A percentile compares a stretch with the other conserved stretches of the same genome.
These are phyloP conservation scores for Plodia interpunctella DNA, from an alignment of 1,140 invertebrate species.

Conservation along the genomic window DNA sequence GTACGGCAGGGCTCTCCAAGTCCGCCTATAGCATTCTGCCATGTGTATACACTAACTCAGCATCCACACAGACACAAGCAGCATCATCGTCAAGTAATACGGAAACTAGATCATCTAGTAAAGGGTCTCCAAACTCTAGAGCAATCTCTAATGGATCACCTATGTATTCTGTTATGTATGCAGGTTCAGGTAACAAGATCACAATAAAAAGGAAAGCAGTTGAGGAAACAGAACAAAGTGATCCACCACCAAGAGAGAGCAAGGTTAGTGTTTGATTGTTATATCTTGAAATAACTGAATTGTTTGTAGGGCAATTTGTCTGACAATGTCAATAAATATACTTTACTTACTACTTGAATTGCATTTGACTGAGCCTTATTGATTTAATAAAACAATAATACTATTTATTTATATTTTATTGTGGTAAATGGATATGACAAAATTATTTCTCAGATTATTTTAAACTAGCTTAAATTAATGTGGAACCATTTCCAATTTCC, in stretches of 20 bases:
- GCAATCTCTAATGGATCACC: conserved; percentile 82
- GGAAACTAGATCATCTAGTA: conserved; percentile 52
- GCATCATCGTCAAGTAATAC: conserved; percentile 55
- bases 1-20: conserved; percentile 81
- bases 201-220: conserved; percentile 88
- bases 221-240: conserved; percentile 64
- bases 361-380: no score
- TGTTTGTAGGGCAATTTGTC: no score
- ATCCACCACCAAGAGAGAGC: conserved; percentile 45
- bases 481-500: conserved; percentile 29
- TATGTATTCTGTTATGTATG: conserved; percentile 87
- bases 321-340: no score
- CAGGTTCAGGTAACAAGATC: conserved; percentile 87
- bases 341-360: neutral
- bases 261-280: conserved; percentile 39
- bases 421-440: no score
- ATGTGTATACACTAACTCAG: conserved; percentile 84
- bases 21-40: conserved; percentile 85
- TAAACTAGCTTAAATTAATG: no score
- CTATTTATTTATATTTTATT: no score
- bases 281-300: neutral
- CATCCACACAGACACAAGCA: conserved; percentile 81
- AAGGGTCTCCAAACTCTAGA: conserved; percentile 75
- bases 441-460: no score
- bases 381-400: no score